These are phyloP conservation scores for Zaprionus inermis DNA, from an alignment of 1,140 invertebrate genomes.

Conservation along the genomic window DNA sequence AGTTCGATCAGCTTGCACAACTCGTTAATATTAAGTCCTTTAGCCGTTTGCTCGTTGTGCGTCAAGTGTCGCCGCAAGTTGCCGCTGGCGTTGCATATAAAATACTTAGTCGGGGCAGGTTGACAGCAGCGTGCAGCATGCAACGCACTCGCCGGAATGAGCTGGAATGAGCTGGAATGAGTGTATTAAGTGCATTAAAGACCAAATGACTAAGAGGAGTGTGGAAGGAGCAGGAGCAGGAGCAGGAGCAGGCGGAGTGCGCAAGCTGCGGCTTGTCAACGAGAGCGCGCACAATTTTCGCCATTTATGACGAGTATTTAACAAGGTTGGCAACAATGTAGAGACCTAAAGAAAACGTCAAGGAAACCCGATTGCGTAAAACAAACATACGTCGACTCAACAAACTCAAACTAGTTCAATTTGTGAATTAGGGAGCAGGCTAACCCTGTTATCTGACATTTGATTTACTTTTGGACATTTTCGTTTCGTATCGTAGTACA, in stretches of 20 bases:
- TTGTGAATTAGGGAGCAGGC: no score
- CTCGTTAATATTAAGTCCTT: neutral
- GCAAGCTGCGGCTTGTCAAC: neutral
- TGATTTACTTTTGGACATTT: neutral
- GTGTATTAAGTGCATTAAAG: constrained; percentile 43
- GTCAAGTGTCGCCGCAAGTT: constrained; percentile 27
- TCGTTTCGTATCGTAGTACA: constrained; percentile 6
- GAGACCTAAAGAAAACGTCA: no score
- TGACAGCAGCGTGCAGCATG: neutral
- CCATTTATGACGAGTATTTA: neutral
- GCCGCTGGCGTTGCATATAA: constrained; percentile 27
- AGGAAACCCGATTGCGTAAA: no score
- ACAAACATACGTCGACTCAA: no score
- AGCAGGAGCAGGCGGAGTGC: neutral
- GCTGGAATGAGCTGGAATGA: neutral
- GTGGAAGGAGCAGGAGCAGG: neutral
- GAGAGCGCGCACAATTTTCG: neutral
- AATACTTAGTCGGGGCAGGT: constrained; percentile 26
- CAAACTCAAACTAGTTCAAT: no score
- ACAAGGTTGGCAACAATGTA: neutral
- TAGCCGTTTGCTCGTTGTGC: constrained; percentile 16
- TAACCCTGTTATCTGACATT: no score
- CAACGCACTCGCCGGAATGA: neutral
- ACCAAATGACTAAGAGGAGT: constrained; percentile 27
- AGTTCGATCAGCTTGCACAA: neutral